phyloP scores from a whole-genome alignment of 2,888 invertebrate species.

The Aspidiotus destructor region DNA sequence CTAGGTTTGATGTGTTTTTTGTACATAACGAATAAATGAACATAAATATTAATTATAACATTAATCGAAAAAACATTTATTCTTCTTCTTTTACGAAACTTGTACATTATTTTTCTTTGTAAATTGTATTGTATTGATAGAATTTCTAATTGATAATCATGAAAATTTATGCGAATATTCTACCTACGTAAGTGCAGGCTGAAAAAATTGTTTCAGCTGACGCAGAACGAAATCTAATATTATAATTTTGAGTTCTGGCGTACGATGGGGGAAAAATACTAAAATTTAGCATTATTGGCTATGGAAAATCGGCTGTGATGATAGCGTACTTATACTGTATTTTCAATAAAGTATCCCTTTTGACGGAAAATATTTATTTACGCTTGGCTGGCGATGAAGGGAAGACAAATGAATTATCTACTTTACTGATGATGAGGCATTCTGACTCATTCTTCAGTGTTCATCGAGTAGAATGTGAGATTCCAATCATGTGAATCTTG shows the following conservation, averaged over 20 bases:
- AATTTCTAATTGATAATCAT: not conserved
- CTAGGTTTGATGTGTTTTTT: too few relatives aligned
- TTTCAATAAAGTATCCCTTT: constrained; percentile 16
- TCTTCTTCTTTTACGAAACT: too few relatives aligned
- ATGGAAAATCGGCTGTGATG: constrained; percentile 25
- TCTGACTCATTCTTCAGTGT: too few relatives aligned
- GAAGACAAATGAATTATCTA: not conserved
- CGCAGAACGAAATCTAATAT: not conserved
- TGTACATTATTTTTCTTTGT: not conserved
- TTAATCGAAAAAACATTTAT: too few relatives aligned
- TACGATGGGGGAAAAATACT: not conserved
- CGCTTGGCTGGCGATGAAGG: not conserved
- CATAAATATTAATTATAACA: too few relatives aligned
- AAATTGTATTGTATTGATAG: constrained; percentile 6
- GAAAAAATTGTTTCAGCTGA: not conserved
- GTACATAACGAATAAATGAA: too few relatives aligned
- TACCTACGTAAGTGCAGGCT: not conserved
- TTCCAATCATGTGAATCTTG: too few relatives aligned
- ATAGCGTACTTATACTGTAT: constrained; percentile 20
- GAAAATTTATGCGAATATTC: not conserved
- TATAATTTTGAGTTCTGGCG: not conserved
- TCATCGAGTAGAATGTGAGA: too few relatives aligned
- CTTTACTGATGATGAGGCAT: too few relatives aligned
- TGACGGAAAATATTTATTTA: not conserved
- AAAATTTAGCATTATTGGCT: constrained; percentile 7